These are phyloP conservation scores for Callocephalon fimbriatum DNA, from an alignment of 2,113 vertebrate genomes.

Conservation along the genomic window DNA sequence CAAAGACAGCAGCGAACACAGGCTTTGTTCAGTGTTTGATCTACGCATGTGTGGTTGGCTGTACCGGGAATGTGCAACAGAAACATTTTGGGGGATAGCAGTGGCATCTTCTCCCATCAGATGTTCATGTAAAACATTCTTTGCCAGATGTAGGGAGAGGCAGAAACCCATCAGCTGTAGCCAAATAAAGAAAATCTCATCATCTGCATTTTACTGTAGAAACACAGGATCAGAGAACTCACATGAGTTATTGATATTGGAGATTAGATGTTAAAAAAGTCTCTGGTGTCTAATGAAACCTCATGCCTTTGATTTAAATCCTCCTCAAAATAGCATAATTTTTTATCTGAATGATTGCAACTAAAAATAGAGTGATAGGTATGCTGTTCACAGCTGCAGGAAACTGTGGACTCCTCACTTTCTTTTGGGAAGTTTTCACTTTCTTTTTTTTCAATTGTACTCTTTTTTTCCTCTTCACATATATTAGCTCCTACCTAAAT, in stretches of 20 bases:
- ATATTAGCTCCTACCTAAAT: slow-evolving; percentile 68
- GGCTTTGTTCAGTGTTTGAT: background rate
- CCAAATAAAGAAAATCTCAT: background rate
- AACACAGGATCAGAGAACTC: background rate
- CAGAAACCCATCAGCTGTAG: background rate
- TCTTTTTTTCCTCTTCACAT: slow-evolving; percentile 42
- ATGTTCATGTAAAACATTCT: background rate
- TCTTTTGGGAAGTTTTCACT: background rate
- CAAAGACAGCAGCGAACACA: background rate
- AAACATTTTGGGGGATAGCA: background rate
- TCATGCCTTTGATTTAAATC: background rate
- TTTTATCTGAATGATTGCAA: background rate
- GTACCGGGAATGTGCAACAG: accelerated
- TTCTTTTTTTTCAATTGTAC: slow-evolving; percentile 13
- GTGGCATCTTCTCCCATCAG: background rate
- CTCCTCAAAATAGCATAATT: background rate
- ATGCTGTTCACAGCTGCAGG: background rate
- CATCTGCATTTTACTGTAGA: background rate
- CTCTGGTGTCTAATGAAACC: background rate
- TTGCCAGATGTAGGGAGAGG: background rate
- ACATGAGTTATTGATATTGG: background rate
- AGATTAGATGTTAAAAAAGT: background rate
- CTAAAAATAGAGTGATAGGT: background rate
- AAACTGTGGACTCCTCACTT: background rate
- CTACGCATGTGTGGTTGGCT: background rate